A percentile compares a stretch with the other conserved stretches of the same genome.
Evolutionary conservation across 2,113 vertebrate genomes (phyloP).

Genomic region (Mormyrus iriodes): DNA sequence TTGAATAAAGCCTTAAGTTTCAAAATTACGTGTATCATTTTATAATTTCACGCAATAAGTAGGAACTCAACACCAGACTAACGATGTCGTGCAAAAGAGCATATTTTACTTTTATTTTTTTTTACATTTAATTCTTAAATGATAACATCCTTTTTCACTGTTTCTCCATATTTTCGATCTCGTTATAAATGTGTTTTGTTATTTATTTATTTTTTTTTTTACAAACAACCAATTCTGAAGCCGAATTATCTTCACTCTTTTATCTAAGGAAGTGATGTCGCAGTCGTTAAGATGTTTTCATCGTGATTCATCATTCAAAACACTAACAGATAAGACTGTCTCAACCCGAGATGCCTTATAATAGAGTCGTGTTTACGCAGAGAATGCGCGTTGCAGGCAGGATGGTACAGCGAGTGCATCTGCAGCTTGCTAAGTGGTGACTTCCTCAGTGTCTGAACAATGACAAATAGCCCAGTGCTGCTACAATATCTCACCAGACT

Average conservation of each 20-base stretch:
- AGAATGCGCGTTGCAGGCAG: background rate
- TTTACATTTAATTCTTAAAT: background rate
- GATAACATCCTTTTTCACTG: background rate
- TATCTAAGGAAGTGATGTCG: background rate
- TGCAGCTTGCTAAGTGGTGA: slow-evolving; percentile 8
- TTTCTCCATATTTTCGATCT: background rate
- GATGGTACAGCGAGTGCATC: background rate
- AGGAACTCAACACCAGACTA: background rate
- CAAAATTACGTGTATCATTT: background rate
- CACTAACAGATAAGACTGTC: background rate
- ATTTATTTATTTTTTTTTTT: background rate
- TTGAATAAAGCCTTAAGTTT: background rate
- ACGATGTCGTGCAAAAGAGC: background rate
- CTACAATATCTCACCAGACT: background rate
- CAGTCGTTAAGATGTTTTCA: background rate
- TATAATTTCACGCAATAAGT: background rate
- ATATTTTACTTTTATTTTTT: background rate
- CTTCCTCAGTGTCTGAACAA: slow-evolving; percentile 7
- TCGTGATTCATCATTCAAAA: background rate
- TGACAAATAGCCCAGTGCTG: slow-evolving; percentile 14
- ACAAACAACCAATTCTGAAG: background rate
- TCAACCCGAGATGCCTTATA: background rate
- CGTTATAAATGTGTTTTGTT: background rate
- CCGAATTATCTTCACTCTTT: background rate
- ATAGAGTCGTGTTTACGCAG: background rate